Percentiles rank a stretch among this genome's conserved stretches.
phyloP scores from a whole-genome alignment of 30 jellyfish, hydroid and myxozoan genomes.

The Phacellophora camtschatica region DNA sequence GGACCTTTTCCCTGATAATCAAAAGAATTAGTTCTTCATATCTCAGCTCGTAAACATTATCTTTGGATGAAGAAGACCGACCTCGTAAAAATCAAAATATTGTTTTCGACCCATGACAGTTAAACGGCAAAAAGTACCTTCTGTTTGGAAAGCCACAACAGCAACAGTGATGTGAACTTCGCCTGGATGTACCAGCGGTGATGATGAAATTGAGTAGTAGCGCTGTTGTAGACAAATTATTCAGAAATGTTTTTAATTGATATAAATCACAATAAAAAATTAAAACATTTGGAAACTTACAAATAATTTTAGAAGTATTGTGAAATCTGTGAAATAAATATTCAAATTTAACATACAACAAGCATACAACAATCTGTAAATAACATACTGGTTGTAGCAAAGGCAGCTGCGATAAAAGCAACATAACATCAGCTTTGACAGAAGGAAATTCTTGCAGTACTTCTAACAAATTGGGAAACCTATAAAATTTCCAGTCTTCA shows the following conservation, averaged over 20 bases:
- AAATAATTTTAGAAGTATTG: too few relatives aligned
- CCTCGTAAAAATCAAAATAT: too few relatives aligned
- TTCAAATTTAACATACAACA: too few relatives aligned
- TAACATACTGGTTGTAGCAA: slow-evolving; percentile 71
- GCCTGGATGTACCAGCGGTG: slow-evolving; percentile 85
- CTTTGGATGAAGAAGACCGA: too few relatives aligned
- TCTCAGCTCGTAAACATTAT: too few relatives aligned
- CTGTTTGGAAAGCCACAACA: slow-evolving; percentile 70
- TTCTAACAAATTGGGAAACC: slow-evolving; percentile 71
- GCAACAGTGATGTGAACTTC: slow-evolving; percentile 96
- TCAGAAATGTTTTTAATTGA: neutral
- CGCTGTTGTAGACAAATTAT: slow-evolving; percentile 46
- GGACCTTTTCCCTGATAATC: too few relatives aligned
- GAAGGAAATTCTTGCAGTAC: slow-evolving; percentile 84
- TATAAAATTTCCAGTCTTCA: slow-evolving; percentile 80
- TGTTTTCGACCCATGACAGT: too few relatives aligned
- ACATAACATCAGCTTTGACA: slow-evolving; percentile 57
- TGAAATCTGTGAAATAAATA: too few relatives aligned
- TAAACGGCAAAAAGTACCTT: slow-evolving; percentile 66
- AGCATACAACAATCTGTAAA: too few relatives aligned
- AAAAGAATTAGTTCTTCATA: too few relatives aligned
- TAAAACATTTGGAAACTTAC: too few relatives aligned
- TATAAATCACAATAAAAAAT: neutral
- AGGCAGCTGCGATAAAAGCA: slow-evolving; percentile 80
- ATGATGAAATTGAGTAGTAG: slow-evolving; percentile 90